phyloP scores from a whole-genome alignment of 2,888 invertebrate genomes.

The Watsonalla binaria region DNA sequence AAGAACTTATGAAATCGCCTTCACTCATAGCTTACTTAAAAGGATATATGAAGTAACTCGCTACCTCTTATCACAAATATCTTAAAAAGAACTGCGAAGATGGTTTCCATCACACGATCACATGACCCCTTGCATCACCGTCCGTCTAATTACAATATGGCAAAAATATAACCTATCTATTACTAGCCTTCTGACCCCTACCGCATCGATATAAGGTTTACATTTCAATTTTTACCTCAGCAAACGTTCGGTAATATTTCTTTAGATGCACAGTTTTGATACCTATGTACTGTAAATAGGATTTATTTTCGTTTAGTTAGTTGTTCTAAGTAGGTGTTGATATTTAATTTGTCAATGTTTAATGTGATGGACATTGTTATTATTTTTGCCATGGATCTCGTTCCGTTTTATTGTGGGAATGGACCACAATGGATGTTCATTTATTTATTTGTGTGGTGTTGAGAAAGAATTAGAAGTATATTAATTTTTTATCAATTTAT shows the following conservation, averaged over 20 bases:
- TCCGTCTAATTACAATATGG: conserved; percentile 65
- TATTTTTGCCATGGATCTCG: conserved; percentile 17
- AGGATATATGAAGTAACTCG: no score
- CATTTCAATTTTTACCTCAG: conserved; percentile 3
- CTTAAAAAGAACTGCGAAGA: conserved; percentile 18
- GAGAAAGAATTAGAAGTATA: background rate
- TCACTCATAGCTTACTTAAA: no score
- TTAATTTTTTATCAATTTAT: no score
- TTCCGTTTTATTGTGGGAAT: conserved; percentile 42
- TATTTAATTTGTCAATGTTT: conserved; percentile 76
- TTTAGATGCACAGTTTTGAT: no score
- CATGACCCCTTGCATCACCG: conserved; percentile 66
- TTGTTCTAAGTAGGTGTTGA: conserved; percentile 32
- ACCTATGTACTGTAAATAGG: background rate
- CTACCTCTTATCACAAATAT: conserved; percentile 9
- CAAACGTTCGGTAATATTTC: no score
- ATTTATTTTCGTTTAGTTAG: conserved; percentile 7
- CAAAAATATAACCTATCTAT: conserved; percentile 55
- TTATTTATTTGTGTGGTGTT: conserved; percentile 8
- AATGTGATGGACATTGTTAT: conserved; percentile 65
- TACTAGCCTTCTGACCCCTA: conserved; percentile 27
- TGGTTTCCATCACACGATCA: conserved; percentile 64
- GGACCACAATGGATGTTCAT: conserved; percentile 25
- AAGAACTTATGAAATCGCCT: background rate
- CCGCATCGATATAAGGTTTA: conserved; percentile 16